Percentiles rank a stretch among this genome's conserved stretches.
These are phyloP conservation scores for Parelbella ahira DNA, from an alignment of 2,888 invertebrate species.

Conservation along the genomic window DNA sequence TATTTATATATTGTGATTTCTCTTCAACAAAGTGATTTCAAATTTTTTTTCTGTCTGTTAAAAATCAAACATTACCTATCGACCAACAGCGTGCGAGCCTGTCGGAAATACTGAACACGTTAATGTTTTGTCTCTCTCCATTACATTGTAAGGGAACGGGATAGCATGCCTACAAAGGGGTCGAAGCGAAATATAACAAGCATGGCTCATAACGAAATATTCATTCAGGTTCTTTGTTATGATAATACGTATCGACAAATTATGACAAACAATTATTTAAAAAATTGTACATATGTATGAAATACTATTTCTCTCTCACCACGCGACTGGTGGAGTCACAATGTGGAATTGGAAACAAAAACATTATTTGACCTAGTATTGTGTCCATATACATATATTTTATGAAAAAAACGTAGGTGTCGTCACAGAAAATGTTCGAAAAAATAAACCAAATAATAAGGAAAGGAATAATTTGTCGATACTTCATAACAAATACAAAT, in stretches of 20 bases:
- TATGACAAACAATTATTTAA: no score
- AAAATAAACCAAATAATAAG: no score
- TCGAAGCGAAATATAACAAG: slow-evolving; percentile 24
- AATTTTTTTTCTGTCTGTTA: slow-evolving; percentile 11
- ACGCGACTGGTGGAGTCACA: no score
- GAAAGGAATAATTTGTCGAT: slow-evolving; percentile 19
- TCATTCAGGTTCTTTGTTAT: no score
- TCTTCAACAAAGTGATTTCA: slow-evolving; percentile 16
- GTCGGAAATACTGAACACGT: slow-evolving; percentile 26
- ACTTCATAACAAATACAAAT: slow-evolving; percentile 3
- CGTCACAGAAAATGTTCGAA: no score
- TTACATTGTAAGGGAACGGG: slow-evolving; percentile 13
- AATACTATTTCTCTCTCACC: no score
- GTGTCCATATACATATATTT: slow-evolving; percentile 6
- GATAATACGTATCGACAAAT: no score
- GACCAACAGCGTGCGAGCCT: slow-evolving; percentile 29
- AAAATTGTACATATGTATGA: no score
- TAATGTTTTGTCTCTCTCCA: slow-evolving; percentile 19
- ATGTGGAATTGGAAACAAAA: no score
- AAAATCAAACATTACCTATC: slow-evolving; percentile 30
- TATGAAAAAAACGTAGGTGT: no score
- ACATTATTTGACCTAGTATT: no score
- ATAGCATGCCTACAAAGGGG: slow-evolving; percentile 20
- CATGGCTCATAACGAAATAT: slow-evolving; percentile 25
- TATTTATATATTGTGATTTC: slow-evolving; percentile 11